phyloP scores from a whole-genome alignment of 2,113 vertebrate species.

The Notothenia coriiceps region DNA sequence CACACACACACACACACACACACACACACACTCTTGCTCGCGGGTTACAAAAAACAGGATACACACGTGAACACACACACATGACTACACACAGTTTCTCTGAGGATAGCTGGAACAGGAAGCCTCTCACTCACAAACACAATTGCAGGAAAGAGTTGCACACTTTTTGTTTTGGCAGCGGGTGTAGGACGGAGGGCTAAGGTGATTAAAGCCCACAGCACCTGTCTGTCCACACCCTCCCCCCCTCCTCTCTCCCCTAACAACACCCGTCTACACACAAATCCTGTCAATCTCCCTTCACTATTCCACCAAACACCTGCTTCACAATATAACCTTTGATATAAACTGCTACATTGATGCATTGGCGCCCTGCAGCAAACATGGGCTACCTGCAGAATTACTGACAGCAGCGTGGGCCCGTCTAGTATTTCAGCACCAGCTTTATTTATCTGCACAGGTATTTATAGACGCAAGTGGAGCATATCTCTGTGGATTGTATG shows the following conservation, averaged over 20 bases:
- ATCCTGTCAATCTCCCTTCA: slow-evolving; percentile 64
- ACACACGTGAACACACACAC: slow-evolving; percentile 14
- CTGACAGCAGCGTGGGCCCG: slow-evolving; percentile 32
- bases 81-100: slow-evolving; percentile 41
- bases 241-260: background rate
- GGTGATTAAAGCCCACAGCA: slow-evolving; percentile 72
- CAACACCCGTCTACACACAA: slow-evolving; percentile 48
- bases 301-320: slow-evolving; percentile 53
- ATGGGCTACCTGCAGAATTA: slow-evolving; percentile 53
- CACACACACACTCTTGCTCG: slow-evolving; percentile 11
- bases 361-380: slow-evolving; percentile 38
- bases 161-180: slow-evolving; percentile 73
- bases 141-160: slow-evolving; percentile 82
- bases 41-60: background rate
- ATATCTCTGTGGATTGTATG: slow-evolving; percentile 60
- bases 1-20: slow-evolving; percentile 15
- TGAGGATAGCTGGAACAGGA: slow-evolving; percentile 66
- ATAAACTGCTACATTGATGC: slow-evolving; percentile 49
- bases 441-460: slow-evolving; percentile 72
- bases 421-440: slow-evolving; percentile 63
- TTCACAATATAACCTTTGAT: slow-evolving; percentile 55
- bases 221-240: slow-evolving; percentile 71
- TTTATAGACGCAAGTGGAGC: slow-evolving; percentile 68
- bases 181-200: slow-evolving; percentile 50
- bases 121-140: slow-evolving; percentile 66